A percentile compares a stretch with the other conserved stretches of the same genome.
phyloP scores from a whole-genome alignment of 1,140 invertebrate species.

The Aphelinus atriplicis region DNA sequence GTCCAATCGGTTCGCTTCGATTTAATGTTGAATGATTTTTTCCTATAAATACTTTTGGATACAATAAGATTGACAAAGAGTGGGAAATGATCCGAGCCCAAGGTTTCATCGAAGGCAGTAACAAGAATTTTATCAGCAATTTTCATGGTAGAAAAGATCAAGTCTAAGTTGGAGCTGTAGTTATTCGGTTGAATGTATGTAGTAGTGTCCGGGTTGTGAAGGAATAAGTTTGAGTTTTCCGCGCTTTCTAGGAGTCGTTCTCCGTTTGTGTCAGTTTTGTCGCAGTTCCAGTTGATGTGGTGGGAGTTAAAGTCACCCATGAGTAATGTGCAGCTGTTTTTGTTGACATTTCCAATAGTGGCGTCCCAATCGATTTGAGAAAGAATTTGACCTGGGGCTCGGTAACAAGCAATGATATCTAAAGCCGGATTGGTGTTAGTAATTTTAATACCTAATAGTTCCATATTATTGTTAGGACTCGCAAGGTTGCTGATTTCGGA shows the following conservation, averaged over 20 bases:
- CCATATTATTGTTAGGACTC: not conserved
- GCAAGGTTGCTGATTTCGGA: not conserved
- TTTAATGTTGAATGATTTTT: slow-evolving; percentile 3
- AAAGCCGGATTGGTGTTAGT: slow-evolving; percentile 15
- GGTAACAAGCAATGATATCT: slow-evolving; percentile 6
- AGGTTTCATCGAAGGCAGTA: not conserved
- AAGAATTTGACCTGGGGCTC: slow-evolving; percentile 2
- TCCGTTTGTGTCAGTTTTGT: not conserved
- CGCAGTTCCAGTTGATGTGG: not conserved
- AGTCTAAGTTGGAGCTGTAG: slow-evolving; percentile 2
- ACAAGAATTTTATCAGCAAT: not conserved
- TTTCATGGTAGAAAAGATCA: not conserved
- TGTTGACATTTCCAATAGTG: not conserved
- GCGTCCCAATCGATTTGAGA: slow-evolving; percentile 2
- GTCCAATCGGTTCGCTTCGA: not conserved
- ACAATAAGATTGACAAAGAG: not conserved
- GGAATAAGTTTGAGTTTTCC: not conserved
- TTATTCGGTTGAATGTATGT: not conserved
- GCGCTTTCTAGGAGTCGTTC: not conserved
- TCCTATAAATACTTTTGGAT: not conserved
- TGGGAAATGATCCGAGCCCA: not conserved
- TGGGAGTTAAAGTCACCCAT: slow-evolving; percentile 4
- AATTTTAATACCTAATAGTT: slow-evolving; percentile 8
- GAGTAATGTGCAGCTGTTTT: not conserved
- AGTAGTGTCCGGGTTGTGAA: slow-evolving; percentile 7